A percentile compares a stretch with the other conserved stretches of the same genome.
Conservation (phyloP, 1,140 invertebrate species). For the Xylocopa sonorina region DNA sequence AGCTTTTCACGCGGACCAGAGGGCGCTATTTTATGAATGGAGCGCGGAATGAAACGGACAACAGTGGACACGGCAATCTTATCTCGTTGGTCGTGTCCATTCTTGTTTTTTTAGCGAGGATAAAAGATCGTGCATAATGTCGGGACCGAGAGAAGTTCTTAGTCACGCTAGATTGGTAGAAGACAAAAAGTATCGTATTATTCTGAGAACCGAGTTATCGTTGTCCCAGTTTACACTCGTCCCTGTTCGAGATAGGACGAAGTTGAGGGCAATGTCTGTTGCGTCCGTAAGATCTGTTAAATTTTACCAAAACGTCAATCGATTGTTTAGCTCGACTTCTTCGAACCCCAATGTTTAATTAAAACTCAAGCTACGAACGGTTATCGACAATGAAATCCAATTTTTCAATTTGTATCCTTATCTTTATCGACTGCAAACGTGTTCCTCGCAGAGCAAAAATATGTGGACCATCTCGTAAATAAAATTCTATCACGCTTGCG, state of each 20-base stretch:
- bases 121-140: not conserved
- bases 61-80: no score
- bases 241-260: not conserved
- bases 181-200: conserved; percentile 1
- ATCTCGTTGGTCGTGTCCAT: no score
- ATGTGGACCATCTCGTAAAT: not conserved
- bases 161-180: not conserved
- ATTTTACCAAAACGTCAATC: conserved; percentile 23
- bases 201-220: conserved; percentile 37
- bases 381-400: not conserved
- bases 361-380: not conserved
- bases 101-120: not conserved
- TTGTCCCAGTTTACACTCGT: conserved; percentile 19
- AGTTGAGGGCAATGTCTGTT: not conserved
- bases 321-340: not conserved
- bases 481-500: not conserved
- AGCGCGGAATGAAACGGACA: not conserved
- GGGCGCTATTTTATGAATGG: not conserved
- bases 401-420: not conserved
- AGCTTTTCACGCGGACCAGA: not conserved
- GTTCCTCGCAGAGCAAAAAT: not conserved
- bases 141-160: not conserved
- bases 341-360: conserved; percentile 1
- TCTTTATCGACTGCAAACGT: not conserved
- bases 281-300: no score